Evolutionary conservation across 2,113 vertebrate genomes (phyloP).

Genomic region (Gracilinanus agilis): DNA sequence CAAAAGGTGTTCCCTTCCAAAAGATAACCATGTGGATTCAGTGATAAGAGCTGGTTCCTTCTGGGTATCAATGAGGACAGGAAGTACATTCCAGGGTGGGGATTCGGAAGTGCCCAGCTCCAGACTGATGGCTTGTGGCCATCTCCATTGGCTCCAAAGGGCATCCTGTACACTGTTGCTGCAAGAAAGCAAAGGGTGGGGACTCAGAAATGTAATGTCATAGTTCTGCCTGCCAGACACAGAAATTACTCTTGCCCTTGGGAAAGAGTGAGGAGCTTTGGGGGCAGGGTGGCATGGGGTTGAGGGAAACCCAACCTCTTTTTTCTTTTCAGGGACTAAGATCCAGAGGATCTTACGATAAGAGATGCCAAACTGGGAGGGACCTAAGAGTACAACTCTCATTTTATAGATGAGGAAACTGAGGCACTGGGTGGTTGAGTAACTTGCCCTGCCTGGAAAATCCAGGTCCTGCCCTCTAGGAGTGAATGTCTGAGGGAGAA

Average conservation of each 20-base stretch:
- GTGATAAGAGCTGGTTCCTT: constrained; percentile 73
- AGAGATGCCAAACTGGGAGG: neutral
- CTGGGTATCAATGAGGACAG: constrained; percentile 65
- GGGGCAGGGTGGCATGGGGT: constrained; percentile 3
- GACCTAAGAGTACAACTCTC: neutral
- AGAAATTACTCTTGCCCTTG: neutral
- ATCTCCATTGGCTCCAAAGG: constrained; percentile 68
- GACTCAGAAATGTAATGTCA: constrained; percentile 53
- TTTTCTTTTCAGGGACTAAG: neutral
- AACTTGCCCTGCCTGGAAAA: neutral
- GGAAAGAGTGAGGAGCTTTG: neutral
- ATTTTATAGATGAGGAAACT: neutral
- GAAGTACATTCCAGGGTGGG: constrained; percentile 58
- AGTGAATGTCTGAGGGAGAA: neutral
- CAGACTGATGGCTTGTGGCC: constrained; percentile 22
- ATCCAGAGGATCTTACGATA: neutral
- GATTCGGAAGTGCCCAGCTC: constrained; percentile 44
- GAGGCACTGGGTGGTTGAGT: neutral
- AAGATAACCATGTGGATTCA: constrained; percentile 70
- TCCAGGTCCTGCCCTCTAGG: neutral
- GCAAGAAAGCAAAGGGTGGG: neutral
- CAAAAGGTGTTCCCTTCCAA: constrained; percentile 19
- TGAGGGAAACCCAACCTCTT: neutral
- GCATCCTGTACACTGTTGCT: constrained; percentile 5
- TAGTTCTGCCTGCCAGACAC: constrained; percentile 20